phyloP scores from a whole-genome alignment of 2,888 invertebrate genomes.

The Troides oblongomaculatus region DNA sequence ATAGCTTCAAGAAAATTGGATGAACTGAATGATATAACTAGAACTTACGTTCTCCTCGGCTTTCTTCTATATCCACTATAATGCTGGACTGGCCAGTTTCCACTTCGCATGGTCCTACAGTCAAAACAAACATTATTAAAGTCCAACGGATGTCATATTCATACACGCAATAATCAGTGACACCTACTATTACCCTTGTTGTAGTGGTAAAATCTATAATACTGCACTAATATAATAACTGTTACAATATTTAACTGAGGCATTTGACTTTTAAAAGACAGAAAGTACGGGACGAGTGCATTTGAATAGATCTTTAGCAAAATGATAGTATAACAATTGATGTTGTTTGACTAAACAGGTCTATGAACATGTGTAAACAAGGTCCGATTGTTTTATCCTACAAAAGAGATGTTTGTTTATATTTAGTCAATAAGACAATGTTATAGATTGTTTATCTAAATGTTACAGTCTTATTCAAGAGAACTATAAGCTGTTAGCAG shows the following conservation, averaged over 20 bases:
- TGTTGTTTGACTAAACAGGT: slow-evolving; percentile 9
- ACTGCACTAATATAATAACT: slow-evolving; percentile 18
- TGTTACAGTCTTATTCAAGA: background rate
- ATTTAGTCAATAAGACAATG: slow-evolving; percentile 6
- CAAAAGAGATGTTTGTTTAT: slow-evolving; percentile 14
- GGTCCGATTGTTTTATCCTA: slow-evolving; percentile 17
- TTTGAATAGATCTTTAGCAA: slow-evolving; percentile 12
- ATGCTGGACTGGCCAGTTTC: slow-evolving; percentile 93
- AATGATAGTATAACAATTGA: slow-evolving; percentile 10
- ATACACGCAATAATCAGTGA: background rate
- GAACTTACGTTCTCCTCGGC: slow-evolving; percentile 90
- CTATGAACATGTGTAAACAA: slow-evolving; percentile 24
- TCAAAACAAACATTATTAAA: slow-evolving; percentile 14
- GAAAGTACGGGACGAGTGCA: slow-evolving; percentile 5
- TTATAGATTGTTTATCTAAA: background rate
- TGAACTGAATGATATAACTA: background rate
- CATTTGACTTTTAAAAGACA: slow-evolving; percentile 12
- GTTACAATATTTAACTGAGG: slow-evolving; percentile 16
- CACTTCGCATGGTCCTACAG: slow-evolving; percentile 86
- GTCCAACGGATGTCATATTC: background rate
- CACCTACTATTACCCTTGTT: slow-evolving; percentile 17
- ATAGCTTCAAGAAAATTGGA: background rate
- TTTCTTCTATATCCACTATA: slow-evolving; percentile 94
- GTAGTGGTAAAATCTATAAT: slow-evolving; percentile 11
- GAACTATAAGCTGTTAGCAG: no score